These are phyloP conservation scores for Pachyramphus minor DNA, from an alignment of 2,113 vertebrate genomes.

Conservation along the genomic window DNA sequence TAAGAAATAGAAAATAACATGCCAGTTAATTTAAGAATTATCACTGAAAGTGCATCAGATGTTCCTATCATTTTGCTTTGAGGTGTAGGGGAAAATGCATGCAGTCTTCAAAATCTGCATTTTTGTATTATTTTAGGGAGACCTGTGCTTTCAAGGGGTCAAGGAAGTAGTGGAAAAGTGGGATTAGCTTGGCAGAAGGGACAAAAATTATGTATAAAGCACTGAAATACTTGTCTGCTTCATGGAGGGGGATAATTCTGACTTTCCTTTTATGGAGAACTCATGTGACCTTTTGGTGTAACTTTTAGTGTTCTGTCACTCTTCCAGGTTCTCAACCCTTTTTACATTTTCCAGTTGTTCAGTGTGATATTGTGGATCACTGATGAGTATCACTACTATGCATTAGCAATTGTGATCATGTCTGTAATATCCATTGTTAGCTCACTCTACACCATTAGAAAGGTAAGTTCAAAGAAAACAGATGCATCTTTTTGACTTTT, in stretches of 20 bases:
- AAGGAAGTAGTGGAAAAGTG: background rate
- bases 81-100: background rate
- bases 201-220: background rate
- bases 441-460: constrained; percentile 96
- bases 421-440: constrained; percentile 94
- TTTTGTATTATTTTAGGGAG: background rate
- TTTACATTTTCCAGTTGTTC: constrained; percentile 99
- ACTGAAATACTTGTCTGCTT: background rate
- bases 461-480: constrained; percentile 76
- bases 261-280: background rate
- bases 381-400: constrained; percentile 98
- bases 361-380: constrained; percentile 94
- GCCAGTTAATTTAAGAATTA: background rate
- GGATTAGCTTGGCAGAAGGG: background rate
- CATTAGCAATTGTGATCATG: constrained; percentile 93
- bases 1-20: background rate
- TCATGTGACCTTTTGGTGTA: background rate
- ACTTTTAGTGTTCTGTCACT: background rate
- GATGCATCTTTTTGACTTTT: background rate
- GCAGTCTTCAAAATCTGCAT: background rate
- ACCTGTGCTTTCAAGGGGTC: background rate
- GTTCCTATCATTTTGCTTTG: background rate
- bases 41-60: background rate
- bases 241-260: background rate
- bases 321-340: constrained; percentile 95